phyloP scores from a whole-genome alignment of 2,113 vertebrate genomes.

The Xyliphius kryptos region DNA sequence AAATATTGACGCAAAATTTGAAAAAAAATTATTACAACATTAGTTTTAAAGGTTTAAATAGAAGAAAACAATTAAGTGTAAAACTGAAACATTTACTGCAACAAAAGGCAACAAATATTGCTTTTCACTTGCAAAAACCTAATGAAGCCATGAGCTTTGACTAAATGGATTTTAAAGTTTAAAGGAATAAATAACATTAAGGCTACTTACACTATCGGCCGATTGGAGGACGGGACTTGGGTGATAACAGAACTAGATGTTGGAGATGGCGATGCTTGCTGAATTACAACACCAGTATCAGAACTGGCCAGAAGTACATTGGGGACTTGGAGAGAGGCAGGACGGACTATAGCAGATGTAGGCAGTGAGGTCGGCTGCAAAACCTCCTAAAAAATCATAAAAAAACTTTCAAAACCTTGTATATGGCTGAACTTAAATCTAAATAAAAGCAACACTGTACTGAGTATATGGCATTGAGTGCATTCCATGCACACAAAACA shows the following conservation, averaged over 20 bases:
- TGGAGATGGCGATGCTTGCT: slow-evolving; percentile 95
- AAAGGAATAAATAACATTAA: slow-evolving; percentile 52
- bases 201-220: slow-evolving; percentile 94
- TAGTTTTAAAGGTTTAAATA: too few species aligned
- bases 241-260: slow-evolving; percentile 99
- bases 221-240: slow-evolving; percentile 93
- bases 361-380: slow-evolving; percentile 91
- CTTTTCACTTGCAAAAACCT: slow-evolving; percentile 35
- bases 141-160: slow-evolving; percentile 17
- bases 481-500: too few species aligned
- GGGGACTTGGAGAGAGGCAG: slow-evolving; percentile 95
- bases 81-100: too few species aligned
- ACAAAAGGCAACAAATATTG: slow-evolving; percentile 20
- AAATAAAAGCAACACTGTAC: too few species aligned
- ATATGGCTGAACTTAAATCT: too few species aligned
- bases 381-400: slow-evolving; percentile 85
- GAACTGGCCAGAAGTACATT: slow-evolving; percentile 94
- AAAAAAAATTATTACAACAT: too few species aligned
- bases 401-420: too few species aligned
- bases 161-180: slow-evolving; percentile 21
- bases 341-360: slow-evolving; percentile 93
- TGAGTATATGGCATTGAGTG: too few species aligned
- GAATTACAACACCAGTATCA: slow-evolving; percentile 96
- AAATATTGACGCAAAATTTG: too few species aligned
- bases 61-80: too few species aligned